These are phyloP conservation scores for Typhlomys cinereus DNA, from an alignment of 2,113 vertebrate species.

Conservation along the genomic window DNA sequence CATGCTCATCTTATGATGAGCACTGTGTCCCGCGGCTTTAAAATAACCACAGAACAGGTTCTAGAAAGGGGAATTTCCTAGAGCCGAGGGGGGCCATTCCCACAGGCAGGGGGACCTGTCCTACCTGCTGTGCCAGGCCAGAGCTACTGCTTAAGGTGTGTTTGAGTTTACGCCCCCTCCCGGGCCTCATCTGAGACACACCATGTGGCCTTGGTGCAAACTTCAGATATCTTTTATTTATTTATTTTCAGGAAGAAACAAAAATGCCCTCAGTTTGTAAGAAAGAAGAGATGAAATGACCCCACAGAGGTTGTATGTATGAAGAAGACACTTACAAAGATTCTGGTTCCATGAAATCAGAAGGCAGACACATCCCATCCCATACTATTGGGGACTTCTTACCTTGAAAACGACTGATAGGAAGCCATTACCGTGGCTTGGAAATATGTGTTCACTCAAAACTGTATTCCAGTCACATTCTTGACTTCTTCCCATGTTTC, in stretches of 20 bases:
- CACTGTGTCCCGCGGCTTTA: not conserved
- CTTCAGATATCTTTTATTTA: not conserved
- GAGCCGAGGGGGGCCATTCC: not conserved
- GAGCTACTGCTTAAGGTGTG: not conserved
- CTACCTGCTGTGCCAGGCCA: too few species aligned
- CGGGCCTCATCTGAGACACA: not conserved
- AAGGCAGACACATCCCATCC: not conserved
- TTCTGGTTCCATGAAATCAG: not conserved
- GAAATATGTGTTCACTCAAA: not conserved
- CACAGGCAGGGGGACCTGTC: not conserved
- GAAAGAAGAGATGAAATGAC: constrained; percentile 42
- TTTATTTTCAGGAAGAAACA: constrained; percentile 48
- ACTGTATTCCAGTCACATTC: constrained; percentile 58
- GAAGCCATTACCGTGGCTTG: not conserved
- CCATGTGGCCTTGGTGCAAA: not conserved
- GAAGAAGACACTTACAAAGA: not conserved
- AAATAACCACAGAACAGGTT: not conserved
- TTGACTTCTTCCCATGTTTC: constrained; percentile 27
- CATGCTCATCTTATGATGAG: not conserved
- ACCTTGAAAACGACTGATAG: not conserved
- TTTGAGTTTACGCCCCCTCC: not conserved
- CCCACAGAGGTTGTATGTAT: not conserved
- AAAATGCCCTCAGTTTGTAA: not conserved
- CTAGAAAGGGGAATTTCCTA: not conserved
- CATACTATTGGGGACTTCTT: not conserved